Evolutionary conservation across 1,140 invertebrate genomes (phyloP), one percentile per base, ranked within the genome.

Genomic region (Pantala flavescens): DNA sequence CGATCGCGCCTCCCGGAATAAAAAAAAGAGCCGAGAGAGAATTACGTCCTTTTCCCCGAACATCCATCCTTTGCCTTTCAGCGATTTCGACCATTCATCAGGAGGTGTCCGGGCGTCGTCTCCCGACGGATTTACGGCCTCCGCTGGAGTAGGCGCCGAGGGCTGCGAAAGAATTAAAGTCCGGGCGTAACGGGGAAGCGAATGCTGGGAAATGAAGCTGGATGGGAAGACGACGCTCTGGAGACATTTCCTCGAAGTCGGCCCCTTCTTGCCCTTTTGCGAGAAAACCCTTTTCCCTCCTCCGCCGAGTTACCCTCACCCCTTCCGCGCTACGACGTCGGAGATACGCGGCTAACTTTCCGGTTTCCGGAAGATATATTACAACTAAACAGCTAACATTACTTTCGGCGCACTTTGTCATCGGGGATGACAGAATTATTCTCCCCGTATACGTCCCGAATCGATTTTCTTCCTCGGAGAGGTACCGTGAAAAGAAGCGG

Each of bases 381-480:
- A 72, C 71, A 72, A 28, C 71, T 42, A 72, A 24, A 72, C 24
- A 72, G 71, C 71, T 42, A 28, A 42, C 71, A n/a, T 72, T 72
- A 72, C 23, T 72, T 42, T 72, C 71, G 5, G 42, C 71, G 42
- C 24, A 72, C 71, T 24, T 72, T 42, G 71, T 72, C 71, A 72
- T 42, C 24, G 28, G 42, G 24, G 71, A 72, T 42, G 71, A 72
- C 71, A 42, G 71, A 72, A n/a, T 72, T 72, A 72, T 28, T 21
- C 42, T 72, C 71, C 24, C 7, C 71, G 71, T 63, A 63, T 63
- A 63, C 49, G 49, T 63, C 49, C 49, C 49, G 12, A 63, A 63
- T 63, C 49, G 49, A 63, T 63, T 63, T 63, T 63, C 49, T 12
- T 63, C 49, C n/a, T 63, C 49, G 3, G 14, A 19, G 12, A 63